Evolutionary conservation across 2,888 invertebrate species (phyloP).

Genomic region (Eupithecia insigniata): DNA sequence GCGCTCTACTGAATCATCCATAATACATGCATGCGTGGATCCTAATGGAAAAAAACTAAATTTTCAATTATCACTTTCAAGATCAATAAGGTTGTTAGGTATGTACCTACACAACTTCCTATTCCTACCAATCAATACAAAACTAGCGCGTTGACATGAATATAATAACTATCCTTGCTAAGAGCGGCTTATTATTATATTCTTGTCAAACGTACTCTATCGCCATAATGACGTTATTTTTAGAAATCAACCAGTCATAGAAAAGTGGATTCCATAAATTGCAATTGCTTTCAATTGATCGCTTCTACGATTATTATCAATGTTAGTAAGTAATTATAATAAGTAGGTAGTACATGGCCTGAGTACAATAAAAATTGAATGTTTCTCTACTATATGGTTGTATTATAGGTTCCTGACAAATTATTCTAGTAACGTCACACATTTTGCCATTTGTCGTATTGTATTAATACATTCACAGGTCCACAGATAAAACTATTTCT

Average conservation of each 20-base stretch:
- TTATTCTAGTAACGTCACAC: not conserved
- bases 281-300: constrained; percentile 12
- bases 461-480: not conserved
- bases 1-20: too few relatives aligned
- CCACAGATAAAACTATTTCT: constrained; percentile 14
- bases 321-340: constrained; percentile 28
- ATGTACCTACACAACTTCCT: not conserved
- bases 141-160: not conserved
- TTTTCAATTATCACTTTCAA: not conserved
- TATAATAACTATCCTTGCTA: not conserved
- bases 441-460: not conserved
- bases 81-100: not conserved
- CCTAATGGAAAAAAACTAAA: not conserved
- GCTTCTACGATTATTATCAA: constrained; percentile 17
- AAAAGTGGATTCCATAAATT: not conserved
- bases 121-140: not conserved
- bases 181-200: not conserved
- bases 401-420: constrained; percentile 25
- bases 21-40: too few relatives aligned
- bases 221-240: not conserved
- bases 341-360: not conserved
- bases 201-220: constrained; percentile 4
- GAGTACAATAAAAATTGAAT: constrained; percentile 13
- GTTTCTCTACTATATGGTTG: constrained; percentile 21
- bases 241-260: not conserved